Percentiles rank a stretch among this genome's conserved stretches.
phyloP scores from a whole-genome alignment of 23 tunicate species.

The Trididemnum clinides region DNA sequence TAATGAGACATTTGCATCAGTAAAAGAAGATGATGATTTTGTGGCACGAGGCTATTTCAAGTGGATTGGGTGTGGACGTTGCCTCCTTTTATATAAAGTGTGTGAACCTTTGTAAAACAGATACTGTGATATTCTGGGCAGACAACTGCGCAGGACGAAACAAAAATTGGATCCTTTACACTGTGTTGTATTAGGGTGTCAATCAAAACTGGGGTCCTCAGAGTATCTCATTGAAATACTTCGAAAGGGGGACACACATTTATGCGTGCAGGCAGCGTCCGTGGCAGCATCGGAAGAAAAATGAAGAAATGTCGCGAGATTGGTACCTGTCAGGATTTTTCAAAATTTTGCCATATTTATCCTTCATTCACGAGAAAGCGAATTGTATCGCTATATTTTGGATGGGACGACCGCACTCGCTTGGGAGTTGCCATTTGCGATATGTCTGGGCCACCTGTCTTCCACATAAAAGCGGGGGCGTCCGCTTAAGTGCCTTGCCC shows the following conservation, averaged over 20 bases:
- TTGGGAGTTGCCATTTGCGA: no score
- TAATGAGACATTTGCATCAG: constrained; percentile 15
- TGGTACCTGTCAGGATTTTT: constrained; percentile 4
- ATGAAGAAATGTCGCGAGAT: neutral
- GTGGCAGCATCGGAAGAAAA: constrained; percentile 7
- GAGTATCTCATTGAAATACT: no score
- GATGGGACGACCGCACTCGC: no score
- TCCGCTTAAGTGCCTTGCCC: no score
- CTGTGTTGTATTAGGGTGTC: constrained; percentile 3
- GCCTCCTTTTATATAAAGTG: constrained; percentile 6
- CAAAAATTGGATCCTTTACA: constrained; percentile 21
- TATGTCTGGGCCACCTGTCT: no score
- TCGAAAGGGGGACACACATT: no score
- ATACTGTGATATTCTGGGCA: constrained; percentile 3
- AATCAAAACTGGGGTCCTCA: constrained; percentile 10
- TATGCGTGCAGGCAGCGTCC: constrained; percentile 21
- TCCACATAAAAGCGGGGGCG: no score
- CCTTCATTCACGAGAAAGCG: no score
- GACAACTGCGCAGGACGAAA: constrained; percentile 28
- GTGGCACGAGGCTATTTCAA: constrained; percentile 15
- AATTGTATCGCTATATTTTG: no score
- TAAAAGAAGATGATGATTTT: neutral
- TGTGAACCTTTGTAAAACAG: neutral
- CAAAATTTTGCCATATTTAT: no score
- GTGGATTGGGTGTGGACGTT: constrained; percentile 14